A percentile compares a stretch with the other conserved stretches of the same genome.
phyloP scores from a whole-genome alignment of 1,140 invertebrate genomes.

The Dinoponera quadriceps region DNA sequence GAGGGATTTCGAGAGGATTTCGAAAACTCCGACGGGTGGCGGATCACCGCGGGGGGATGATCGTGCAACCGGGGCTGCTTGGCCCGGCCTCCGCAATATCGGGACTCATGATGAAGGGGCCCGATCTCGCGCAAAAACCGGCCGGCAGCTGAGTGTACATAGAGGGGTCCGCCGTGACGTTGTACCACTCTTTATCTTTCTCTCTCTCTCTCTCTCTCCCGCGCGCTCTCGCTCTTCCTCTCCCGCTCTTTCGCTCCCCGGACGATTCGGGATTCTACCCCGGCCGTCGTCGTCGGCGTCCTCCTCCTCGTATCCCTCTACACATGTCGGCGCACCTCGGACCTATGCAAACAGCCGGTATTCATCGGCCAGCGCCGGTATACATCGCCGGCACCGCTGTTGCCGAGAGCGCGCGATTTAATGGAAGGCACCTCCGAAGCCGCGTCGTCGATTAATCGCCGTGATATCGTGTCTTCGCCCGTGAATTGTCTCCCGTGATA shows the following conservation, averaged over 20 bases:
- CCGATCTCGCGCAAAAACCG: constrained; percentile 69
- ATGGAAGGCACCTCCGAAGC: constrained; percentile 36
- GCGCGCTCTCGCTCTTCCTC: not conserved
- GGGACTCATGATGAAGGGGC: constrained; percentile 19
- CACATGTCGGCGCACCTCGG: constrained; percentile 71
- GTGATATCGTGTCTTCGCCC: not conserved
- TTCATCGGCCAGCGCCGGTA: constrained; percentile 77
- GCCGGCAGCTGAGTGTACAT: constrained; percentile 78
- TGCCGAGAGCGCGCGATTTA: constrained; percentile 52
- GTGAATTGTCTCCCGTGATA: constrained; percentile 4
- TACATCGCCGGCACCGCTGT: constrained; percentile 54
- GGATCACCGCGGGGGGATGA: not conserved
- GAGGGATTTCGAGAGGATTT: not conserved
- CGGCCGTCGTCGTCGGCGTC: constrained; percentile 42
- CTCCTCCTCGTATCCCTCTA: constrained; percentile 52
- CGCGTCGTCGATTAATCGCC: constrained; percentile 29
- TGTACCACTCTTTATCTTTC: constrained; percentile 41
- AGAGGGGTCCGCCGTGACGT: constrained; percentile 34
- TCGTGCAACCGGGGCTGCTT: not conserved
- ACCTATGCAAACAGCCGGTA: constrained; percentile 81
- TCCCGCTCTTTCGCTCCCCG: constrained; percentile 36
- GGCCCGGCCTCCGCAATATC: constrained; percentile 2
- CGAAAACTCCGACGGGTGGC: not conserved
- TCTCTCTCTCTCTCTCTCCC: constrained; percentile 43
- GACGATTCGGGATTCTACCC: constrained; percentile 40